These are phyloP conservation scores for Ochropacha duplaris DNA, from an alignment of 2,888 invertebrate species.

Conservation along the genomic window DNA sequence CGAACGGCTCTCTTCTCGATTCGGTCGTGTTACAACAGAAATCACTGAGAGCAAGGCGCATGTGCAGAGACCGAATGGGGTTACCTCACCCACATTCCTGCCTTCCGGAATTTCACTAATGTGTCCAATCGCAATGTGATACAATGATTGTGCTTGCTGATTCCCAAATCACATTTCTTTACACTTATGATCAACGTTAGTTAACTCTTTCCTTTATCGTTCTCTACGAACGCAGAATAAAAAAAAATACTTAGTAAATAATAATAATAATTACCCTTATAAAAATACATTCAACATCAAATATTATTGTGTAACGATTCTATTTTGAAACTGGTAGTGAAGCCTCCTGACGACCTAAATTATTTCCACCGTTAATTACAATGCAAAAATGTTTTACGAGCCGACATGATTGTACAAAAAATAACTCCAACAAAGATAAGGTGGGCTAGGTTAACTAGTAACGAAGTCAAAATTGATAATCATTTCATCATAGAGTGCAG, in stretches of 20 bases:
- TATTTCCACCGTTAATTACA: not conserved
- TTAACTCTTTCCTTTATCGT: not conserved
- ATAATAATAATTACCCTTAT: too few species aligned
- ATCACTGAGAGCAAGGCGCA: constrained; percentile 68
- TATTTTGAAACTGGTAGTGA: not conserved
- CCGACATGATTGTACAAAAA: too few species aligned
- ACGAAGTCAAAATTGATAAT: too few species aligned
- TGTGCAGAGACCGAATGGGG: constrained; percentile 73
- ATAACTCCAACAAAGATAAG: too few species aligned
- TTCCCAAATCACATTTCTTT: constrained; percentile 33
- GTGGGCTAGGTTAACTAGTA: too few species aligned
- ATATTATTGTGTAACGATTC: not conserved
- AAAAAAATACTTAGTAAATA: not conserved
- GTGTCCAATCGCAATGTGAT: constrained; percentile 63
- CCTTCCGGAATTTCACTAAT: constrained; percentile 77
- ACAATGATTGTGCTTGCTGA: constrained; percentile 55
- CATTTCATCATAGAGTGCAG: too few species aligned
- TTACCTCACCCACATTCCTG: constrained; percentile 78
- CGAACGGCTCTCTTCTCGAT: constrained; percentile 48
- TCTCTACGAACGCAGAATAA: not conserved
- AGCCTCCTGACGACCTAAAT: not conserved
- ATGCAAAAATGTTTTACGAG: too few species aligned
- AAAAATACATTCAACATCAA: not conserved
- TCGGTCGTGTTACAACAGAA: constrained; percentile 65
- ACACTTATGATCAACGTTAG: constrained; percentile 12